A percentile compares a stretch with the other conserved stretches of the same genome.
These are phyloP conservation scores for Tetragonisca angustula DNA, from an alignment of 2,888 invertebrate species.

Conservation along the genomic window DNA sequence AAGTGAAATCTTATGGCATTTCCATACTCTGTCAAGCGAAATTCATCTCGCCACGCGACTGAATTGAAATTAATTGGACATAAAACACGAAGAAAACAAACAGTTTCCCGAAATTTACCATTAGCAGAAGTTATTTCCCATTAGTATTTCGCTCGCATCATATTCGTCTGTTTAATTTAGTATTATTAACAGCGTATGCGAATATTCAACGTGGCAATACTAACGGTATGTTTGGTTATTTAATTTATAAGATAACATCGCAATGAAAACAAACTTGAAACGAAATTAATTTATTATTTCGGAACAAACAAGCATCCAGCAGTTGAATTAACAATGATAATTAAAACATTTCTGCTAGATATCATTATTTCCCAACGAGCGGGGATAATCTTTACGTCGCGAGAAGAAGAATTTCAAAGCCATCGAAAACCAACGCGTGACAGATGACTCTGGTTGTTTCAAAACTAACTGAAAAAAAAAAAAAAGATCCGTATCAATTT, in stretches of 20 bases:
- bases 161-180: too few relatives aligned
- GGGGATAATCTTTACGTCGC: too few relatives aligned
- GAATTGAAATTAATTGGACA: background rate
- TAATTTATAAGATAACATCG: too few relatives aligned
- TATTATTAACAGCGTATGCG: too few relatives aligned
- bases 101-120: background rate
- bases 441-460: background rate
- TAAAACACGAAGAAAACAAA: background rate
- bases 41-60: background rate
- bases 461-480: background rate
- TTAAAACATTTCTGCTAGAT: background rate
- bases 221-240: too few relatives aligned
- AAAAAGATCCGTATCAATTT: background rate
- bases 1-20: conserved; percentile 12
- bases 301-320: background rate
- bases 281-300: background rate
- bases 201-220: too few relatives aligned
- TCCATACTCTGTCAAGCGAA: conserved; percentile 5
- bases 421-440: background rate
- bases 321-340: background rate
- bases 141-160: too few relatives aligned
- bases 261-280: background rate
- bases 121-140: too few relatives aligned
- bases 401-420: background rate
- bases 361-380: background rate